Evolutionary conservation across 1,140 invertebrate genomes (phyloP).

Genomic region (Drosophila arizonae): DNA sequence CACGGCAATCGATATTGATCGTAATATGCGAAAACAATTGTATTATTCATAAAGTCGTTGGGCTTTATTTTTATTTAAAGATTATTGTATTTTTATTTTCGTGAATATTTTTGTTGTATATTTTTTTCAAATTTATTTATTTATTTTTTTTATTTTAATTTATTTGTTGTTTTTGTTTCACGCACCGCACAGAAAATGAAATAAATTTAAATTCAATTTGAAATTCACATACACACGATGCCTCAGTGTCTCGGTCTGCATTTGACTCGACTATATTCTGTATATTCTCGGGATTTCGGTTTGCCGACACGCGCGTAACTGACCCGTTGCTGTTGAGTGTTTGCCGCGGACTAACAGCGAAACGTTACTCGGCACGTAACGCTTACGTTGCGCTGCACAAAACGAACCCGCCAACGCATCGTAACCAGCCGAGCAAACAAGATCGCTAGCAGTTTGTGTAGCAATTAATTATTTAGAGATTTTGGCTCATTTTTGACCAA

Average conservation of each 20-base stretch:
- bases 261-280: constrained; percentile 43
- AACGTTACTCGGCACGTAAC: constrained; percentile 40
- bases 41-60: constrained; percentile 21
- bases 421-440: constrained; percentile 25
- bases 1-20: constrained; percentile 11
- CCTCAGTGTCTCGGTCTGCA: constrained; percentile 36
- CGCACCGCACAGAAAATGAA: constrained; percentile 15
- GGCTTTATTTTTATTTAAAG: constrained; percentile 1
- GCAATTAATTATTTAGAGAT: not conserved
- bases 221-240: constrained; percentile 35
- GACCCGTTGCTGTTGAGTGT: constrained; percentile 65
- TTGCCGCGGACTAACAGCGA: constrained; percentile 43
- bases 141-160: not conserved
- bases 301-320: constrained; percentile 61
- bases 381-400: constrained; percentile 47
- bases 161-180: not conserved
- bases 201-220: constrained; percentile 31
- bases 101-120: constrained; percentile 1
- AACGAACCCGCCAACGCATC: constrained; percentile 47
- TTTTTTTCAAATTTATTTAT: not conserved
- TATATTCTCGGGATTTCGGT: constrained; percentile 27
- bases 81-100: constrained; percentile 4
- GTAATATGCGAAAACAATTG: constrained; percentile 12
- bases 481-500: not conserved
- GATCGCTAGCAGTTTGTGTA: constrained; percentile 25